Base-by-base conservation (phyloP, 2,113 vertebrate species). In the Marcusenius ussheri region DNA sequence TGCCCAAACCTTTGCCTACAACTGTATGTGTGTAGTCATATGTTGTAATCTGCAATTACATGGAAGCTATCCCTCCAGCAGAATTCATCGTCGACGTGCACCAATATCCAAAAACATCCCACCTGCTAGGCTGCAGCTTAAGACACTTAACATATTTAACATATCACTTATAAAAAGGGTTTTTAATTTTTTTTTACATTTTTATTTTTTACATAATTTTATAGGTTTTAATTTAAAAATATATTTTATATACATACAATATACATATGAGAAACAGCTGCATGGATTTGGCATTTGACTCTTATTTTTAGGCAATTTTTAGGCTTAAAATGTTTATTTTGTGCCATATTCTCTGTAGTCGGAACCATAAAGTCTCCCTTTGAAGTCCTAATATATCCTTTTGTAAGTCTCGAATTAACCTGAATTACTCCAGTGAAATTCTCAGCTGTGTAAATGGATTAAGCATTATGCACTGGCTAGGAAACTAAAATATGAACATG, bases 341-440 rank as follows among this genome's bases (percentile, higher is more conserved):
- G n/a, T 27, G n/a, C 9, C 62, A 66, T 31, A 31, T 70, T 70
- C 62, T 70, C 10, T 70, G n/a, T 13, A 70, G n/a, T 11, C 10
- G 1, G 62, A 27, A 70, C 62, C 9, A 27, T 27, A 27, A 70
- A 70, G 62, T 70, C 9, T 70, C 62, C n/a, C 62, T 70, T 31
- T 70, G 62, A 70, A 70, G 62, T 70, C n/a, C n/a, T 70, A 70
- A 70, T 70, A 70, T 27, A 70, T 70, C n/a, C n/a, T 66, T 70
- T 70, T 11, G 62, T 70, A 70, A 70, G 62, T 27, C 62, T 3
- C 3, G 62, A 70, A 70, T 66, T 66, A 66, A 66, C 62, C 62
- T 66, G n/a, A 66, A 66, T 70, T 70, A 70, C 62, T 70, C 62
- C n/a, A 70, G 62, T 70, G n/a, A 70, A 70, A 70, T 70, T 70